These are phyloP conservation scores for Indicator indicator DNA, from an alignment of 2,113 vertebrate genomes.

Conservation along the genomic window DNA sequence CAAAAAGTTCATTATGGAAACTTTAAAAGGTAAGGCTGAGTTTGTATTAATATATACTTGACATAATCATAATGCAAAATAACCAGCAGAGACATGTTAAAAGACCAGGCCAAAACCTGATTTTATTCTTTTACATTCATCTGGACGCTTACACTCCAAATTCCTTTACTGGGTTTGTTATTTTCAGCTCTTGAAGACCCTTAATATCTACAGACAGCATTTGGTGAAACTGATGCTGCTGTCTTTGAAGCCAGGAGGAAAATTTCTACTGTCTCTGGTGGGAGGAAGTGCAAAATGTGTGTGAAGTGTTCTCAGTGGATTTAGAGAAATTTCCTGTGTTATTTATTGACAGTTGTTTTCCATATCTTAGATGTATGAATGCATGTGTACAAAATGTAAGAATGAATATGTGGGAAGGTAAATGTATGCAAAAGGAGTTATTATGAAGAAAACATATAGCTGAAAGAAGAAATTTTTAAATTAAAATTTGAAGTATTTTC, in stretches of 20 bases:
- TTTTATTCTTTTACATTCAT: conserved; percentile 7
- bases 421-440: neutral
- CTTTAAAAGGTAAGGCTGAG: conserved; percentile 87
- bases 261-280: neutral
- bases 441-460: neutral
- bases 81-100: neutral
- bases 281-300: neutral
- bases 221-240: neutral
- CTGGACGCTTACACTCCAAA: neutral
- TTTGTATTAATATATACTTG: neutral
- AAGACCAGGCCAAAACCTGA: neutral
- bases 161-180: neutral
- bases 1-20: conserved; percentile 92
- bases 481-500: neutral
- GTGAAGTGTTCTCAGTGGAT: neutral
- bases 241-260: neutral
- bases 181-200: neutral
- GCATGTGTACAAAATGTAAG: neutral
- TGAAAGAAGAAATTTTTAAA: neutral
- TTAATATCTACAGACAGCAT: neutral
- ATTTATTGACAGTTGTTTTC: neutral
- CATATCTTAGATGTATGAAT: neutral
- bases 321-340: neutral
- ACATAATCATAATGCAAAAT: neutral
- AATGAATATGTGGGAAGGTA: neutral